Evolutionary conservation across 2,113 vertebrate genomes (phyloP).

Genomic region (Dasyurus viverrinus): DNA sequence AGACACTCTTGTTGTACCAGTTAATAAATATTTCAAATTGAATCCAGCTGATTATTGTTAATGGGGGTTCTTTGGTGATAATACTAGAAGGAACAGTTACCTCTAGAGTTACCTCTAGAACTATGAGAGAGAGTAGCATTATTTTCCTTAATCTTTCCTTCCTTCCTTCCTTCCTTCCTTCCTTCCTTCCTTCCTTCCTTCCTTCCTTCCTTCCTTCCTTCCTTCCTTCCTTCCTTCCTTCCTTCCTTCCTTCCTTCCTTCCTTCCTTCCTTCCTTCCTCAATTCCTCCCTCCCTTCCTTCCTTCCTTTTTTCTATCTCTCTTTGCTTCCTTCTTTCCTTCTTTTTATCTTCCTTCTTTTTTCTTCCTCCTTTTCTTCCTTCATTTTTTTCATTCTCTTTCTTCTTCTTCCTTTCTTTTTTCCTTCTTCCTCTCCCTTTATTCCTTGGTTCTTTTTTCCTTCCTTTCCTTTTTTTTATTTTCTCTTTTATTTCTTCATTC

Average conservation of each 20-base stretch:
- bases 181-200: fast-evolving
- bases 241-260: background rate
- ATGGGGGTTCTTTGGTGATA: background rate
- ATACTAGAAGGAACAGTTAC: background rate
- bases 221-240: too few species aligned
- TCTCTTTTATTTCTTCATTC: background rate
- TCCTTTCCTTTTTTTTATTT: background rate
- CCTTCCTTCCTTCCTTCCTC: too few species aligned
- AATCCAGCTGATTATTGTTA: background rate
- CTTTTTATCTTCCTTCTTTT: too few species aligned
- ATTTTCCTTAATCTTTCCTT: background rate
- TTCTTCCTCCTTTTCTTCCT: background rate
- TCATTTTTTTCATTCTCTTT: too few species aligned
- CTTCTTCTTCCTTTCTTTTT: background rate
- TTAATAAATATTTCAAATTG: background rate
- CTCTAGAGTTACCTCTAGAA: background rate
- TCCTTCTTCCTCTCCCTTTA: background rate
- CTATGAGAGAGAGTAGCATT: background rate
- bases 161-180: too few species aligned
- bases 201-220: background rate
- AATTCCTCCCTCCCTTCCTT: fast-evolving
- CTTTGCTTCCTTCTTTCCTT: fast-evolving
- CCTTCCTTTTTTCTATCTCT: background rate
- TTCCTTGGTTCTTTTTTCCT: background rate
- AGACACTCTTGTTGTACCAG: background rate